A percentile compares a stretch with the other conserved stretches of the same genome.
Evolutionary conservation across 2,113 vertebrate species (phyloP).

Genomic region (Piaya cayana): DNA sequence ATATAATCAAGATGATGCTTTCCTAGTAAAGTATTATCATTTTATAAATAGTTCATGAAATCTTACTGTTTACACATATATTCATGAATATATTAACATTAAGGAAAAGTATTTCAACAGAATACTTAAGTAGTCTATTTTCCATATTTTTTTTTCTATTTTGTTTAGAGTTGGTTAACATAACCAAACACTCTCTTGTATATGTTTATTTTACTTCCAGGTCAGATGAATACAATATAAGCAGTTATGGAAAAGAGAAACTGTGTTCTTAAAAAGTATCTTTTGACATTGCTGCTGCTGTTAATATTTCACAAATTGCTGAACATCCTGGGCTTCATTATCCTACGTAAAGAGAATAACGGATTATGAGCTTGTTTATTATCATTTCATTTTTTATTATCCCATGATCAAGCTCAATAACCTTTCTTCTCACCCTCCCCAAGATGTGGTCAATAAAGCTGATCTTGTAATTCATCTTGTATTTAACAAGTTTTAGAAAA

Average conservation of each 20-base stretch:
- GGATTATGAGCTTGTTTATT: slow-evolving; percentile 67
- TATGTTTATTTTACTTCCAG: slow-evolving; percentile 50
- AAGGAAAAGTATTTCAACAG: slow-evolving; percentile 26
- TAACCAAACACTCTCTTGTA: slow-evolving; percentile 40
- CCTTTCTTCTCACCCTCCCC: slow-evolving; percentile 29
- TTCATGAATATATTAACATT: slow-evolving; percentile 72
- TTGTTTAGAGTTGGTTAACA: not conserved
- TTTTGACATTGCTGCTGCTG: slow-evolving; percentile 46
- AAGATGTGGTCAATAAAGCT: slow-evolving; percentile 58
- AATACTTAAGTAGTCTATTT: slow-evolving; percentile 44
- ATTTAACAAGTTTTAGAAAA: slow-evolving; percentile 28
- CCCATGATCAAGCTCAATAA: slow-evolving; percentile 17
- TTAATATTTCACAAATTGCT: slow-evolving; percentile 61
- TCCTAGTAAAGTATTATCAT: slow-evolving; percentile 53
- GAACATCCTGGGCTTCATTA: slow-evolving; percentile 53
- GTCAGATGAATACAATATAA: slow-evolving; percentile 28
- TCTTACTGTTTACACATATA: slow-evolving; percentile 55
- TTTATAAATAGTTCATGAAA: slow-evolving; percentile 73
- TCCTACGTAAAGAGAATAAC: slow-evolving; percentile 69
- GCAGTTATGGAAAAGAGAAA: slow-evolving; percentile 26
- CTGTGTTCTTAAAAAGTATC: slow-evolving; percentile 36
- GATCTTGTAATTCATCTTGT: slow-evolving; percentile 38
- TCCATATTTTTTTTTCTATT: not conserved
- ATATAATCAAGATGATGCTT: slow-evolving; percentile 68
- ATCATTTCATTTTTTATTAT: slow-evolving; percentile 63